Conservation (phyloP, 2,888 invertebrate species). For the Drosophila anomalata region DNA sequence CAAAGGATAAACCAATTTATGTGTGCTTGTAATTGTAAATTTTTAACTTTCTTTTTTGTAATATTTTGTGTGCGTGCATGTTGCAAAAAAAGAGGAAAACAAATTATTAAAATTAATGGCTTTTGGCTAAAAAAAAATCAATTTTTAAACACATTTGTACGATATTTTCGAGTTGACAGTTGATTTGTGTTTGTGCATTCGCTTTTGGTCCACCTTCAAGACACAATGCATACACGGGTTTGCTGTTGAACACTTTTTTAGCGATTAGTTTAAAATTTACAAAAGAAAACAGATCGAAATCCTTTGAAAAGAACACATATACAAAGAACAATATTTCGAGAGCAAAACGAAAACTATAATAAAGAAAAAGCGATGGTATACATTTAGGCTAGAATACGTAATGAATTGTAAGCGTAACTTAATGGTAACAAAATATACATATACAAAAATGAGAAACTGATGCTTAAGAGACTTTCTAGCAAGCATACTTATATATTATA, state of each 20-base stretch:
- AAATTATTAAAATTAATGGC: conserved; percentile 25
- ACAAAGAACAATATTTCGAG: conserved; percentile 31
- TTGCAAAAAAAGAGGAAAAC: conserved; percentile 27
- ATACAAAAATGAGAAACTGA: conserved; percentile 45
- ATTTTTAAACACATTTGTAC: conserved; percentile 46
- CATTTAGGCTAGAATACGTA: conserved; percentile 76
- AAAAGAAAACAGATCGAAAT: conserved; percentile 21
- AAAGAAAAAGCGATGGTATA: conserved; percentile 58
- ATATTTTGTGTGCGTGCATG: conserved; percentile 46
- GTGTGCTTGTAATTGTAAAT: conserved; percentile 70
- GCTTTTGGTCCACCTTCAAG: conserved; percentile 58
- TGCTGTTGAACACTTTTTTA: conserved; percentile 71
- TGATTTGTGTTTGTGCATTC: conserved; percentile 39
- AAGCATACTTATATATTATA: conserved; percentile 12
- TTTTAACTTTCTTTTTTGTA: conserved; percentile 51
- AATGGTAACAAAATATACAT: conserved; percentile 67
- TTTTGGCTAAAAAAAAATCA: conserved; percentile 20
- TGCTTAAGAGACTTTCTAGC: conserved; percentile 43
- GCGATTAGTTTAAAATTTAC: conserved; percentile 72
- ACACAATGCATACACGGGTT: conserved; percentile 57
- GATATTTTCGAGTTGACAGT: conserved; percentile 40
- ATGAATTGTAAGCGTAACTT: conserved; percentile 74
- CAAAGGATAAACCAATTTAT: conserved; percentile 36
- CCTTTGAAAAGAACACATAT: conserved; percentile 22
- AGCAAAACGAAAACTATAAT: conserved; percentile 32